Base-by-base conservation (phyloP, 1,140 invertebrate genomes). In the Heliconius eleuchia region DNA sequence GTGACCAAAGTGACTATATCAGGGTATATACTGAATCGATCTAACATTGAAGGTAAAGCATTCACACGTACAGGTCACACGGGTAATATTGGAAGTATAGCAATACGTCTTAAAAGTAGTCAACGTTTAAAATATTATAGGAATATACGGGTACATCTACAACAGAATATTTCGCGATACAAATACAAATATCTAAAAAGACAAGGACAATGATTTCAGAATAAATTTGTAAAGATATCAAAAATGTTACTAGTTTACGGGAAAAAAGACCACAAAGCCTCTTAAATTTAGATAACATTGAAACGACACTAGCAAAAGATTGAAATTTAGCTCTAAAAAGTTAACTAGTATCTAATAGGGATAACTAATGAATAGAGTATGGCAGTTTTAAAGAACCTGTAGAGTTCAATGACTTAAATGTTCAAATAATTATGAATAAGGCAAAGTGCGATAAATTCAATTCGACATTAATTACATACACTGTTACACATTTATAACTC, bases 221-320 rank as follows among this genome's bases (percentile, higher is more conserved):
- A 87, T 89, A 90, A 89, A 90, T 73, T 89, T 93, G 92, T 93
- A 93, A 91, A 91, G 86, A 87, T 92, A 91, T 92, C 90, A 92
- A 93, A 93, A 92, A 84, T 85, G 84, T 87, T 52, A 76, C 80
- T 81, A 81, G 73, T 73, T 81, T 81, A 78, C 76, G 73, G 76
- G 80, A 81, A 81, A 72, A 70, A 71, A 78, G 76, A 76, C 80
- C 77, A 78, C 57, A 73, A 81, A 81, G 80, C 80, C 72, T 71
- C 75, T 78, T 55, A 77, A 46, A 78, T 52, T 77, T 78, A 77
- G 55, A 52, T 52, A 57, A 77, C 46, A 78, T 71, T 46, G 66
- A 42, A 50, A 52, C 16, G 16, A 71, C 46, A 77, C 34, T 71
- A 37, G 70, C 70, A 71, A 71, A 71, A 71, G 30, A 71, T 71